A percentile compares a stretch with the other conserved stretches of the same genome.
Evolutionary conservation across 2,888 invertebrate genomes (phyloP).

Genomic region (Toxonevra muliebris): DNA sequence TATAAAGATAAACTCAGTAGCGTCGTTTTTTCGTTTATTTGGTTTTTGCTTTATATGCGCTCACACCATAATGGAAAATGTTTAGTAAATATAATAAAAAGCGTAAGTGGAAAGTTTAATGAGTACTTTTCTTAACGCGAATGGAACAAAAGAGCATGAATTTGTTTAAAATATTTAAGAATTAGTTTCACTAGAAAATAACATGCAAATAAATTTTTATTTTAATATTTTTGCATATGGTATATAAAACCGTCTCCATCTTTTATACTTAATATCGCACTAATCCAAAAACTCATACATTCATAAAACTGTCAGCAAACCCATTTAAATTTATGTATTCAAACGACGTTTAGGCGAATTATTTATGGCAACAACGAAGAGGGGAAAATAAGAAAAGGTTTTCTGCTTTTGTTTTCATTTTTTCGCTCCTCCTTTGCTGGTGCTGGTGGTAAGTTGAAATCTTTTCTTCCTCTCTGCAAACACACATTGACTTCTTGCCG

Average conservation of each 20-base stretch:
- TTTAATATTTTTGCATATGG: no score
- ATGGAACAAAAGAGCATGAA: not conserved
- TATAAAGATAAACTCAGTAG: conserved; percentile 15
- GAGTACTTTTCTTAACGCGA: not conserved
- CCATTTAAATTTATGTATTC: conserved; percentile 18
- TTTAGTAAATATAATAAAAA: no score
- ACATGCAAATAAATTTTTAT: no score
- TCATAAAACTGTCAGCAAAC: conserved; percentile 17
- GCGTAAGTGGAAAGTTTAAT: not conserved
- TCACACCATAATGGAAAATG: not conserved
- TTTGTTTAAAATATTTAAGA: no score
- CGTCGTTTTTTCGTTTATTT: not conserved
- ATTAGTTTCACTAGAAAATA: no score
- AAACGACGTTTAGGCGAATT: conserved; percentile 10
- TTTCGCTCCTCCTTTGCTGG: not conserved
- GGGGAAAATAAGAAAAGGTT: no score
- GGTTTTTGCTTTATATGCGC: not conserved
- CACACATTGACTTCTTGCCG: no score
- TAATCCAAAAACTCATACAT: no score
- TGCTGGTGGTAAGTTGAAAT: no score
- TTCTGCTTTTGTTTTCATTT: conserved; percentile 11
- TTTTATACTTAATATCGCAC: no score
- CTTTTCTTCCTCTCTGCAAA: no score
- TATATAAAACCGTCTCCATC: no score
- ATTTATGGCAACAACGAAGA: conserved; percentile 13